A percentile compares a stretch with the other conserved stretches of the same genome.
Conservation (phyloP, 2,797 vertebrate species). For the Coregonus sp. region DNA sequence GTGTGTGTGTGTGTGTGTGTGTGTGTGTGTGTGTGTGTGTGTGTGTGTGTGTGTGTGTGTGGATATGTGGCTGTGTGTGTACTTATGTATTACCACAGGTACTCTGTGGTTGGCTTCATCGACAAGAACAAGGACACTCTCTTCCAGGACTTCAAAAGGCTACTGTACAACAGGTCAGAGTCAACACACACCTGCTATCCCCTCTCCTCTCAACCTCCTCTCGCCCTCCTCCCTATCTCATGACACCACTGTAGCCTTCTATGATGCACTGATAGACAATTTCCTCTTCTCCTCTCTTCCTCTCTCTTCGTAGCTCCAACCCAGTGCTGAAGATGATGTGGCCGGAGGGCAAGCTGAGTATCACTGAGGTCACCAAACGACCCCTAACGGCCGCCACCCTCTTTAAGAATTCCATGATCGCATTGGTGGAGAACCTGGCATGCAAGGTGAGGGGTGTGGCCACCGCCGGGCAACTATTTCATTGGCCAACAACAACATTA, state of each 20-base stretch:
- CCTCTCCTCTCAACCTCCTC: neutral
- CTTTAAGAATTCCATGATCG: constrained; percentile 98
- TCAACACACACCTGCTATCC: neutral
- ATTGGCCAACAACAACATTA: neutral
- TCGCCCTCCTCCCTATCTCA: neutral
- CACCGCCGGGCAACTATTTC: constrained; percentile 57
- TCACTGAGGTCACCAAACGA: constrained; percentile 96
- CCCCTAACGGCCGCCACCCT: constrained; percentile 92
- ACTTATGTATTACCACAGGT: constrained; percentile 70
- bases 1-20: constrained; percentile 2
- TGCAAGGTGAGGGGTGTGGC: constrained; percentile 81
- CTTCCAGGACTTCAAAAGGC: constrained; percentile 98
- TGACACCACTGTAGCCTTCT: no score
- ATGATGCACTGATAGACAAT: no score
- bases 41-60: constrained; percentile 15
- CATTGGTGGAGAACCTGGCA: constrained; percentile 92
- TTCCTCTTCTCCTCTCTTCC: no score
- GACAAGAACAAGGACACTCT: constrained; percentile 99
- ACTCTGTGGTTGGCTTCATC: constrained; percentile 94
- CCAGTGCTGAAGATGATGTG: constrained; percentile 94
- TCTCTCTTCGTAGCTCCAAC: constrained; percentile 80
- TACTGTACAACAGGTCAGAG: constrained; percentile 95
- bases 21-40: constrained; percentile 12
- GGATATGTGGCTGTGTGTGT: no score
- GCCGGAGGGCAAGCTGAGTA: constrained; percentile 97